These are phyloP conservation scores for Cavia aperea DNA, from an alignment of 2,113 vertebrate species.

Conservation along the genomic window DNA sequence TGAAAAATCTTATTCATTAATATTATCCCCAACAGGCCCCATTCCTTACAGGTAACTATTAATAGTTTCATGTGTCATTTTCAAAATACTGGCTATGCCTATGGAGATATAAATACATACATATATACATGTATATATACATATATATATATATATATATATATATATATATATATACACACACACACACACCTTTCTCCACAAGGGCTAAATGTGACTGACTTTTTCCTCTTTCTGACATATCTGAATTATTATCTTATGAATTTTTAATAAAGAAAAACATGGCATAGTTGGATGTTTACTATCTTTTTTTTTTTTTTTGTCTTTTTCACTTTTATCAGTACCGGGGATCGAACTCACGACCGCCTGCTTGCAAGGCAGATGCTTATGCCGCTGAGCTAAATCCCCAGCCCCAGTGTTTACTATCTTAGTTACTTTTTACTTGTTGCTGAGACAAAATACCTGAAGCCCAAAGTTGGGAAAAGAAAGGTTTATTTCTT, in stretches of 20 bases:
- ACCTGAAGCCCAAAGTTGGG: too few relatives aligned
- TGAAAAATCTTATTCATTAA: conserved; percentile 6
- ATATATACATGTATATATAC: neutral
- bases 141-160: neutral
- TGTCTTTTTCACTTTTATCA: too few relatives aligned
- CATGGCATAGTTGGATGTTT: neutral
- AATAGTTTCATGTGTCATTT: neutral
- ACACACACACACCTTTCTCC: neutral
- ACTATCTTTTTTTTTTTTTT: neutral
- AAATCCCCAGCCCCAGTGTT: too few relatives aligned
- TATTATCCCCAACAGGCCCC: neutral
- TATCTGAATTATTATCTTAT: neutral
- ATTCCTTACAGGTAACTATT: neutral
- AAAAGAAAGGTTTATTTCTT: too few relatives aligned
- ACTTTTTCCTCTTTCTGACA: neutral
- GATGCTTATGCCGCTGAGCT: too few relatives aligned
- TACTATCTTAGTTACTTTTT: too few relatives aligned
- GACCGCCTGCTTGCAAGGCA: too few relatives aligned
- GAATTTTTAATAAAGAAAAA: neutral
- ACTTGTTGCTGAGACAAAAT: too few relatives aligned
- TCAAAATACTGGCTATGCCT: neutral
- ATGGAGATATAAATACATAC: neutral
- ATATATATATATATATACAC: neutral
- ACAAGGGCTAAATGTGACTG: neutral
- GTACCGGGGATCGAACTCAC: too few relatives aligned